Percentiles rank a stretch among this genome's conserved stretches.
These are phyloP conservation scores for Rhopilema esculentum DNA, from an alignment of 30 jellyfish, hydroid and myxozoan species.

Conservation along the genomic window DNA sequence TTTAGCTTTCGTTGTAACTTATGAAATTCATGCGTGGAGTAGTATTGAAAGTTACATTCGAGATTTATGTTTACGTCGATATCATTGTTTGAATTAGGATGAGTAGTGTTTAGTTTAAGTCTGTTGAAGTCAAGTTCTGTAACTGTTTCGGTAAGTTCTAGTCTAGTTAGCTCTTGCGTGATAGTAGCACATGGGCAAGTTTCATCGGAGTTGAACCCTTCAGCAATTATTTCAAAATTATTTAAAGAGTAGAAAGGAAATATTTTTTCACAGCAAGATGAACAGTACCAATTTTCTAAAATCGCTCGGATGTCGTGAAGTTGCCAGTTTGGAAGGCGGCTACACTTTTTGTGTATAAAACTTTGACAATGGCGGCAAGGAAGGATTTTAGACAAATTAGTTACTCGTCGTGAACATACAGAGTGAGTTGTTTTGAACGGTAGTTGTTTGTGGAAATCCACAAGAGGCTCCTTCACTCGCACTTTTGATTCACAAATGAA, in stretches of 20 bases:
- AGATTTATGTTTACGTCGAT: neutral
- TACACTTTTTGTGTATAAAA: neutral
- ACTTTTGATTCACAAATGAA: neutral
- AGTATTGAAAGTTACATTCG: neutral
- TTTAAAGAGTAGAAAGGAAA: neutral
- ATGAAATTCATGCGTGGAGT: neutral
- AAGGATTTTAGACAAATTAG: neutral
- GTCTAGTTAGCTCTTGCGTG: neutral
- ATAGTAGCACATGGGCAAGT: neutral
- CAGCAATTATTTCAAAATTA: neutral
- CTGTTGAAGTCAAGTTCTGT: neutral
- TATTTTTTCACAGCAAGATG: neutral
- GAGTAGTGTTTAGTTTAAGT: neutral
- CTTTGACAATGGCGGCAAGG: neutral
- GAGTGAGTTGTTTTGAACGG: neutral
- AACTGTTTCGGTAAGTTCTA: neutral
- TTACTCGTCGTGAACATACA: neutral
- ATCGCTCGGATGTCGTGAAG: neutral
- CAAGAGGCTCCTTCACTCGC: neutral
- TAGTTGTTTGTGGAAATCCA: neutral
- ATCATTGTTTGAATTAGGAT: neutral
- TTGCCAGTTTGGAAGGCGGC: slow-evolving; percentile 1
- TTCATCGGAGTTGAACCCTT: neutral
- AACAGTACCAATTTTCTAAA: slow-evolving; percentile 3
- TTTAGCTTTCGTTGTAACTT: neutral